Base-by-base conservation (phyloP, 2,888 invertebrate species). In the Eupithecia centaureata region DNA sequence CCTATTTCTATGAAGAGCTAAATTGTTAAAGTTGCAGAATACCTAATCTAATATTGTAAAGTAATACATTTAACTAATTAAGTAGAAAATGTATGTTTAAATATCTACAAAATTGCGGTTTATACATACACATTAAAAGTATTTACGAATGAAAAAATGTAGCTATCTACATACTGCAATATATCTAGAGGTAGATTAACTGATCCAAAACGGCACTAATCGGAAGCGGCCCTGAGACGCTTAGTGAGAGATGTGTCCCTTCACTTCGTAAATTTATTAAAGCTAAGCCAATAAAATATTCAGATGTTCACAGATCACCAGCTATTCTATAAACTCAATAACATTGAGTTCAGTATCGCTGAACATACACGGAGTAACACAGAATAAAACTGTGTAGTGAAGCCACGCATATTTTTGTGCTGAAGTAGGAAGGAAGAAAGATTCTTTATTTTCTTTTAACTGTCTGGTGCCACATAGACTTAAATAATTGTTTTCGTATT, bases 321-420 rank as follows among this genome's bases (percentile, higher is more conserved):
- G 28, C 42, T 38, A 5, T 57, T 57, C 32, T 1, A 3, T 30
- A 30, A 22, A 5, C 1, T 10, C 57, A 18, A 32, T 57, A 32
- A 32, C 32, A 32, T n/a, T 15, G 30, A 59, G 63, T 60, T 47
- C 32, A 67, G 63, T 63, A 60, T 60, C 54, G 67, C 32, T 60
- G 27, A 42, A 30, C 42, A 60, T 63, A 59, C 58, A 59, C 22
- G 42, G 51, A 67, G 59, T 30, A 58, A 63, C 67, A 59, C 35
- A 42, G 51, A 63, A 67, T 63, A 67, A 67, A 63, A 67, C 52
- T 15, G 25, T 13, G 38, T 27, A 22, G 38, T n/a, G 28, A 38
- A 22, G 25, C 42, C 22, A 52, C 47, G 59, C 32, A 59, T 67
- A 63, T 63, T 67, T 47, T 63, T 60, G 15, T 42, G 54, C 54